Base-by-base conservation (phyloP, 2,113 vertebrate genomes). In the Paradoxurus hermaphroditus region DNA sequence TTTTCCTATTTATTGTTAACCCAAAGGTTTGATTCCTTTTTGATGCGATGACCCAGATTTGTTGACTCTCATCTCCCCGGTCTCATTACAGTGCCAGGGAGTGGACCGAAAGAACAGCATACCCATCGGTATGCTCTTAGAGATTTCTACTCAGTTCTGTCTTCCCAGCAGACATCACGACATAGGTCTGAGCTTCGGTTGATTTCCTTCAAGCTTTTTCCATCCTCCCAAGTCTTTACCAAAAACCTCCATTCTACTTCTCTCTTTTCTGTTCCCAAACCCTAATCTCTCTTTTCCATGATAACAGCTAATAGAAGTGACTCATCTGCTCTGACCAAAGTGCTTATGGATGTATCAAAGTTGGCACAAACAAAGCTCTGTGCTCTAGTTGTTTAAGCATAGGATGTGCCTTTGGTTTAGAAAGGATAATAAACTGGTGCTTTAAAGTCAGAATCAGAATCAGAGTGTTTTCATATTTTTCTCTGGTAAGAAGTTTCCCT, bases 1-100 rank as follows among this genome's bases (percentile, higher is more conserved):
- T 93, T 92, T 95, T 56, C n/a, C 85, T 75, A 78, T 86, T 90
- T 90, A 93, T 93, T 84, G 62, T 84, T 39, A 49, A 0, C 84
- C 79, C 16, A 89, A 49, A 70, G n/a, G 13, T 92, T 79, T 95
- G 56, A 92, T 25, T 92, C 36, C 18, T 87, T 81, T 87, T 83
- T 59, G 44, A 75, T 53, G 44, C 56, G 62, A 31, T 59, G 89
- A 51, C 62, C 92, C 53, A 44, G 90, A 34, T 18, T 84, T 53
- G 36, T 73, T 84, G 9, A n/a, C n/a, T 70, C 19, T n/a, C 4
- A 7, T 29, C 31, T 53, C 10, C 34, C 65, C 49, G 49, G 41
- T 46, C 36, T 77, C n/a, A 2, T 34, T 31, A 39, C 7, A 0
- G 19, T 46, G 29, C 70, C n/a, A 79, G n/a, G 41, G 46, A 39